Base-by-base conservation (phyloP, 2,888 invertebrate species). In the Steinernema carpocapsae region DNA sequence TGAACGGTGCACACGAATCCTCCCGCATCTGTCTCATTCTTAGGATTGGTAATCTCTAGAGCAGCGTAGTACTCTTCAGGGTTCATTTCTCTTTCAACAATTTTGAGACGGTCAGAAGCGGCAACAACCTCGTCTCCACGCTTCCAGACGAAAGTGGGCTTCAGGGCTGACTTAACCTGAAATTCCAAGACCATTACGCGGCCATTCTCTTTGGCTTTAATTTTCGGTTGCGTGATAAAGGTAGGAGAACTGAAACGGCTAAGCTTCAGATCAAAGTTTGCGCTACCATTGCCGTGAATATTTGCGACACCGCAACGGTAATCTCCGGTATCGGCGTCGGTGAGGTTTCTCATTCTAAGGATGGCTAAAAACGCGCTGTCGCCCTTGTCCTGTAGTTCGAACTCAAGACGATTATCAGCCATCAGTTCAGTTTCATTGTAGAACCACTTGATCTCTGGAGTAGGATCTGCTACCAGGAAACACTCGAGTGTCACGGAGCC, bases 121-220 rank as follows among this genome's bases (percentile, higher is more conserved):
- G 87, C 83, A n/a, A 87, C 85, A 78, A 86, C 90, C 89, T 93
- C 93, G 85, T 93, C 93, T 84, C 94, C 96, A 87, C 94, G 92
- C 90, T 92, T 94, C 99, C 99, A 99, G 82, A 93, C 93, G 78
- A 97, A 94, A 83, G 92, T 92, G 73, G 97, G 97, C 89, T 94
- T 94, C 82, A 97, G 95, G 90, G 94, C 95, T 52, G 97, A 96
- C 89, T 88, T 89, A 77, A 93, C 93, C 86, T 92, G 92, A 91
- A 97, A 97, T 90, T 95, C 94, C 94, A 97, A 95, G 79, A 95
- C 94, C 88, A 97, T 95, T 85, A 96, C 92, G 85, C 96, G 96
- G 85, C 96, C 97, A 88, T 93, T 94, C 89, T 95, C 95, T 90
- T 97, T 95, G 88, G 97, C 97, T 91, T 96, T 95, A 90, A 99